Base-by-base conservation (phyloP, 1,140 invertebrate species). In the Monomorium pharaonis region DNA sequence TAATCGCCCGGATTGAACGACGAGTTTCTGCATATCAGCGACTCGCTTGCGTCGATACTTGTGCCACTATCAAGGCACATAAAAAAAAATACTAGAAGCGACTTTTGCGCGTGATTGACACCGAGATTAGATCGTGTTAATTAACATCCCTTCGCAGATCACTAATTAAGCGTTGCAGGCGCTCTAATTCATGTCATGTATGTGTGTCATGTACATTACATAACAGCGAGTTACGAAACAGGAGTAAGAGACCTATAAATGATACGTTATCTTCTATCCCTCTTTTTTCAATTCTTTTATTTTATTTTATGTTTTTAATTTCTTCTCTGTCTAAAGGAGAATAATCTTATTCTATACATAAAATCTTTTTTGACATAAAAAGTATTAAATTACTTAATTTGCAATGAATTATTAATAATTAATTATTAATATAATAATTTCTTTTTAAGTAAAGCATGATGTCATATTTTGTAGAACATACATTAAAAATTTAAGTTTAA, bases 11-110 rank as follows among this genome's bases (percentile, higher is more conserved):
- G 12, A 56, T 14, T 72, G 67, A 83, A 77, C 33, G 33, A 69
- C 33, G 27, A 56, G 49, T 72, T 80, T 33, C 78, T 83, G 37
- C 27, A 58, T 83, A 72, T 83, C 63, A 81, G 24, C 2, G 24
- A 70, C 21, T 44, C 33, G 49, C 18, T 70, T 44, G 37, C 21
- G 37, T 58, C 24, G 37, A 83, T 44, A 47, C 1, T 83, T 24
- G 58, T 58, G 51, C 44, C 37, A 24, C 3, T 83, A 58, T 72
- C 42, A 30, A 74, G 14, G 6, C 67, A 16, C n/a, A 10, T 2
- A 56, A 30, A 81, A 58, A n/a, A 44, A 54, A 80, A 42, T 44
- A 27, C 7, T 14, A 42, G 7, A 65, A 65, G 44, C 21, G 21
- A 69, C 21, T 80, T 72, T 74, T 44, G 14, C 42, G 67, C 24